phyloP scores from a whole-genome alignment of 2,113 vertebrate genomes.

The Fregata magnificens region DNA sequence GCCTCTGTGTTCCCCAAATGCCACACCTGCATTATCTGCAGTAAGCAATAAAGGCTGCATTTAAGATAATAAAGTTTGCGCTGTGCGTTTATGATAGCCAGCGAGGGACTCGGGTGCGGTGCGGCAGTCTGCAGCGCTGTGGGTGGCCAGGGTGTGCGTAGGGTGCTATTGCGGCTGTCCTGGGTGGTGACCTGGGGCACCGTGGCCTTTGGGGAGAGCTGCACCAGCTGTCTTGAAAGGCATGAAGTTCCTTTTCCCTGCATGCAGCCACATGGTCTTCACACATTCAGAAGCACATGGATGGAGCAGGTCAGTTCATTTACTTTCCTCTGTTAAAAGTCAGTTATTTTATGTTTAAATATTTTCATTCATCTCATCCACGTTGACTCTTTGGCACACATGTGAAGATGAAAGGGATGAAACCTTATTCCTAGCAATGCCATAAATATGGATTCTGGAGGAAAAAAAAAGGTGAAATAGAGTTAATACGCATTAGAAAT shows the following conservation, averaged over 20 bases:
- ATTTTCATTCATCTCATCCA: not conserved
- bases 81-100: not conserved
- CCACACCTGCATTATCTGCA: not conserved
- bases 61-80: not conserved
- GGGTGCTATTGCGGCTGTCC: not conserved
- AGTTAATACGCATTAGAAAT: not conserved
- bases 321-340: not conserved
- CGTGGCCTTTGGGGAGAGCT: not conserved
- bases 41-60: not conserved
- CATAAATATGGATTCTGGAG: not conserved
- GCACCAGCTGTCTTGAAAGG: not conserved
- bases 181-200: not conserved
- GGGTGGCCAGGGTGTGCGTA: not conserved
- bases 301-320: not conserved
- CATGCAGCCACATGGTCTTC: not conserved
- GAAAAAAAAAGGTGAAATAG: not conserved
- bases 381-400: not conserved
- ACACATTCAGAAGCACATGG: not conserved
- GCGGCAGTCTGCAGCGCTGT: fast-evolving
- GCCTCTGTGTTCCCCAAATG: not conserved
- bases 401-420: not conserved
- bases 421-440: not conserved
- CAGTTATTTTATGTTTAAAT: not conserved
- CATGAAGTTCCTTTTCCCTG: not conserved
- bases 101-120: not conserved